These are phyloP conservation scores for Xestobium rufovillosum DNA, from an alignment of 2,888 invertebrate genomes.

Conservation along the genomic window DNA sequence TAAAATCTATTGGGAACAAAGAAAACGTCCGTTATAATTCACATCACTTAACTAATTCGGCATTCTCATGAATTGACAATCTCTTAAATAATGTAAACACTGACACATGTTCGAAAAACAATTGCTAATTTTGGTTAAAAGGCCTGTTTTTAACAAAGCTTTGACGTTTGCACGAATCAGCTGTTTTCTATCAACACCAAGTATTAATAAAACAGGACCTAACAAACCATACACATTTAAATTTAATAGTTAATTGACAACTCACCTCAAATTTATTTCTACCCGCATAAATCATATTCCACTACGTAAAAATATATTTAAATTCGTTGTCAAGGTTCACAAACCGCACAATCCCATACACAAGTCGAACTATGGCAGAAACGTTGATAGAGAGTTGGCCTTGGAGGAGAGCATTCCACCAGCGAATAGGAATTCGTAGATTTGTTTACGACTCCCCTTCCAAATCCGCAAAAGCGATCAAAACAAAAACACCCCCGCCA, in stretches of 20 bases:
- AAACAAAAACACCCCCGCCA: conserved; percentile 37
- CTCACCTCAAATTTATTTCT: conserved; percentile 60
- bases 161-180: conserved; percentile 49
- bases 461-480: conserved; percentile 29
- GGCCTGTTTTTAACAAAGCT: too few relatives aligned
- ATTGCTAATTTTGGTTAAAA: too few relatives aligned
- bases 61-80: too few relatives aligned
- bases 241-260: too few relatives aligned
- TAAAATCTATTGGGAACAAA: conserved; percentile 27
- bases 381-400: conserved; percentile 32
- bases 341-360: conserved; percentile 23
- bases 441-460: conserved; percentile 37
- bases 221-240: too few relatives aligned
- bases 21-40: too few relatives aligned
- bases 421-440: conserved; percentile 28
- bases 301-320: conserved; percentile 21
- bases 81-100: too few relatives aligned
- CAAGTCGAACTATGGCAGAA: conserved; percentile 24
- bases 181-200: conserved; percentile 50
- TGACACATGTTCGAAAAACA: too few relatives aligned
- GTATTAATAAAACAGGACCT: conserved; percentile 23
- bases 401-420: conserved; percentile 26
- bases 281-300: conserved; percentile 56
- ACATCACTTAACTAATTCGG: too few relatives aligned
- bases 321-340: not conserved